A percentile compares a stretch with the other conserved stretches of the same genome.
Conservation (phyloP, 2,888 invertebrate genomes). For the Allolobophora icterica region DNA sequence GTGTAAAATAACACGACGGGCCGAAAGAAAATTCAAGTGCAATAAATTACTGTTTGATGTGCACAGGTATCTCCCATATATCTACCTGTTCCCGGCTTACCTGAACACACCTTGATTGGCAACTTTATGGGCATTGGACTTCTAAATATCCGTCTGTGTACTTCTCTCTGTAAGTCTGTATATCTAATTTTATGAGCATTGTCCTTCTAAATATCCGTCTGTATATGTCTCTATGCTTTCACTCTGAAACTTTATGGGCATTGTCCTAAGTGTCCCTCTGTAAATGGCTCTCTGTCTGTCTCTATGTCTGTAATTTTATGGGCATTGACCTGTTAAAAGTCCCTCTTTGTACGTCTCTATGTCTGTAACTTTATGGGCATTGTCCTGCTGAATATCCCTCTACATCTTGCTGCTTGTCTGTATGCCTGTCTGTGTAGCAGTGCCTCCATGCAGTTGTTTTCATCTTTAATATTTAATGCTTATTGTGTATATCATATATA, state of each 20-base stretch:
- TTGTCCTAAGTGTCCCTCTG: too few relatives aligned
- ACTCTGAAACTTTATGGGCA: too few relatives aligned
- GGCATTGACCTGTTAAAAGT: too few relatives aligned
- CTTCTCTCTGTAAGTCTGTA: too few relatives aligned
- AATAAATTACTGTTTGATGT: not conserved
- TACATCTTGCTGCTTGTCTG: not conserved
- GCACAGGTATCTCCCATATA: not conserved
- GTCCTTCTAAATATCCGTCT: not conserved
- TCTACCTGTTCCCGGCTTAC: not conserved
- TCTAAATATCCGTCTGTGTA: too few relatives aligned
- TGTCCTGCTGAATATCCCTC: not conserved
- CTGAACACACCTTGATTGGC: not conserved
- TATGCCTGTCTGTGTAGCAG: not conserved
- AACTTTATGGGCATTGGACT: not conserved
- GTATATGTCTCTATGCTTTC: too few relatives aligned
- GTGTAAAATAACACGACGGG: not conserved
- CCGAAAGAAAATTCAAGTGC: not conserved
- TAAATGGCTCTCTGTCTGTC: too few relatives aligned
- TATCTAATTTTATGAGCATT: too few relatives aligned
- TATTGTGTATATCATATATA: too few relatives aligned
- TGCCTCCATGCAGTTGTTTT: not conserved
- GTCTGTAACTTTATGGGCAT: too few relatives aligned
- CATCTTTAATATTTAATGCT: not conserved
- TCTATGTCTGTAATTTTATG: too few relatives aligned
- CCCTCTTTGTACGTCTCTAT: not conserved